Base-by-base conservation (phyloP, 92 coral and sea anemone genomes). In the Siderastrea siderea region DNA sequence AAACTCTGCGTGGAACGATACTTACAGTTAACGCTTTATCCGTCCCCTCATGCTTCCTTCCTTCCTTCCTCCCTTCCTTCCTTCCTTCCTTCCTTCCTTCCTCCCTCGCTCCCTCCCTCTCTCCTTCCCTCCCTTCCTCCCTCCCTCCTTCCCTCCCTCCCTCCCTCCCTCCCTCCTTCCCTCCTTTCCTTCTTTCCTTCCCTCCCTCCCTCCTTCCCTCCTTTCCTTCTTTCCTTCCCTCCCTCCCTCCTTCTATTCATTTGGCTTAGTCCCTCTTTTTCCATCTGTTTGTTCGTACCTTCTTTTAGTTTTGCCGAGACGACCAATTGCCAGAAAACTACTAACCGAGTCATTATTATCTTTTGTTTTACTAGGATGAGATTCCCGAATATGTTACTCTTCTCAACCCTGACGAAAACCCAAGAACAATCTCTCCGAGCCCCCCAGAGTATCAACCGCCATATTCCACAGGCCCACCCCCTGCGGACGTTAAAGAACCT, bases 381-480 rank as follows among this genome's bases (percentile, higher is more conserved):
- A n/a, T 44, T 43, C 83, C 89, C 2, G 83, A 64, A 65, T 75
- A 85, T 17, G 47, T 76, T 4, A 57, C 10, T 12, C 68, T 85
- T 13, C 75, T 85, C 44, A 72, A 74, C 43, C 73, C 80, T 1
- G 52, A 55, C 26, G 80, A 74, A 49, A 44, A 3, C 55, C 19
- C 80, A 51, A 53, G 46, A 7, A 73, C 19, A 2, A 9, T 15
- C 71, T 60, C 73, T 48, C 64, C 53, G 17, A 62, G 54, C n/a
- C 74, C 64, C 63, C 74, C 81, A 7, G 71, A 73, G 63, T 84
- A 73, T 50, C 87, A 84, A 44, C 87, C 87, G 0, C 87, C 80
- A n/a, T 84, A 84, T 65, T 60, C 87, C 80, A 85, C 89, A 51
- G 82, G 83, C 76, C 89, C 84, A 57, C 87, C 87, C 74, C 87